A percentile compares a stretch with the other conserved stretches of the same genome.
Evolutionary conservation across 2,888 invertebrate species (phyloP).

Genomic region (Drosophila picticornis): DNA sequence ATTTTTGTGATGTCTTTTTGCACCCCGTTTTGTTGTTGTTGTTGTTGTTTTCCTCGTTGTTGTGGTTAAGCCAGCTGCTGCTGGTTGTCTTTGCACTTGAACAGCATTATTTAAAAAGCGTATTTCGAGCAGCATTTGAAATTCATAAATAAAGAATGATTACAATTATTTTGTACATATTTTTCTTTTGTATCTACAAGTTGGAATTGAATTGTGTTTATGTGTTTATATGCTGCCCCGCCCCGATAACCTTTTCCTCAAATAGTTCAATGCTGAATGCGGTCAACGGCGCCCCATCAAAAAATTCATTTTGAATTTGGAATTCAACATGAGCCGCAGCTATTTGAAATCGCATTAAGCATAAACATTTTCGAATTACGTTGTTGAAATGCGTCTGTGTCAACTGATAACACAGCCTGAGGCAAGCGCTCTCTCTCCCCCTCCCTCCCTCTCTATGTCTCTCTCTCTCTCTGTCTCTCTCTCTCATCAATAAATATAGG

Average conservation of each 20-base stretch:
- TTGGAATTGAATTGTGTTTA: constrained; percentile 15
- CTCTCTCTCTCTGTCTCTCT: background rate
- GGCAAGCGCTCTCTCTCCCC: background rate
- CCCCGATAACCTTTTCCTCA: constrained; percentile 62
- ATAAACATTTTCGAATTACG: constrained; percentile 10
- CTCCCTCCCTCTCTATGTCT: background rate
- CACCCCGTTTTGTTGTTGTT: background rate
- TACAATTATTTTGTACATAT: background rate
- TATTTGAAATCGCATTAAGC: constrained; percentile 19
- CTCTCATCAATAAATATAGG: background rate
- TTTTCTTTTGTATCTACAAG: constrained; percentile 22
- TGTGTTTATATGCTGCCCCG: background rate
- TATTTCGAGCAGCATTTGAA: background rate
- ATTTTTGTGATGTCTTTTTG: background rate
- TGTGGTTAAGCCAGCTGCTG: constrained; percentile 39
- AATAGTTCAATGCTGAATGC: constrained; percentile 70
- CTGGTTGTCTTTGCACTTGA: background rate
- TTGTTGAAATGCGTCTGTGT: background rate
- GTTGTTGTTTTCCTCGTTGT: constrained; percentile 3
- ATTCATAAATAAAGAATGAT: background rate
- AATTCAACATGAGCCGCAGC: constrained; percentile 21
- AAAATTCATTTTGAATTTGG: constrained; percentile 39
- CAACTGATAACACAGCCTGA: background rate
- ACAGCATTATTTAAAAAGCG: background rate
- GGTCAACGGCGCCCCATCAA: constrained; percentile 45